These are phyloP conservation scores for Limnephilus rhombicus DNA, from an alignment of 2,888 invertebrate species.

Conservation along the genomic window DNA sequence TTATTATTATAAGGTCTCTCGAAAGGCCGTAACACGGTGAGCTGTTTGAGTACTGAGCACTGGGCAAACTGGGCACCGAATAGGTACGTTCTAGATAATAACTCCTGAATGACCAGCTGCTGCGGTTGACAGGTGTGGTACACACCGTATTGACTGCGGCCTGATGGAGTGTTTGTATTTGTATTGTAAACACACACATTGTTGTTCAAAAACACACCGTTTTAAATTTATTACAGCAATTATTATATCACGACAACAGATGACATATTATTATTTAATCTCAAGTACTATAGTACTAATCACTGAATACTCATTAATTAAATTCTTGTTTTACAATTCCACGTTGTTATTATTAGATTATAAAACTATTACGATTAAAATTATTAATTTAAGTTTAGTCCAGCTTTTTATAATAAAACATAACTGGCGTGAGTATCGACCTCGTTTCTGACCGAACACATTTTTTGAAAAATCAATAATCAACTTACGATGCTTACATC, in stretches of 20 bases:
- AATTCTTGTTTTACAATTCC: too few relatives aligned
- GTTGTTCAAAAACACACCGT: neutral
- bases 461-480: too few relatives aligned
- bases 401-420: neutral
- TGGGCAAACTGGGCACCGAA: neutral
- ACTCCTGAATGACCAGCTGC: conserved; percentile 36
- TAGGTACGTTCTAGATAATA: neutral
- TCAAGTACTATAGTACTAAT: neutral
- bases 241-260: neutral
- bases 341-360: too few relatives aligned
- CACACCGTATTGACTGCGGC: conserved; percentile 27
- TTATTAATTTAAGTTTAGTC: neutral
- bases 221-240: conserved; percentile 27
- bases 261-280: conserved; percentile 19
- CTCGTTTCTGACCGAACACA: neutral
- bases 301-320: neutral
- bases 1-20: conserved; percentile 19
- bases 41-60: neutral
- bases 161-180: conserved; percentile 31
- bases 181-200: neutral
- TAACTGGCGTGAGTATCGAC: neutral
- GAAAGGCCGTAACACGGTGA: conserved; percentile 22
- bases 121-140: conserved; percentile 41
- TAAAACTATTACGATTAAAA: too few relatives aligned
- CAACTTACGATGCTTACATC: too few relatives aligned